Percentiles rank a stretch among this genome's conserved stretches.
phyloP scores from a whole-genome alignment of 2,888 invertebrate genomes.

The Phasia obesa region DNA sequence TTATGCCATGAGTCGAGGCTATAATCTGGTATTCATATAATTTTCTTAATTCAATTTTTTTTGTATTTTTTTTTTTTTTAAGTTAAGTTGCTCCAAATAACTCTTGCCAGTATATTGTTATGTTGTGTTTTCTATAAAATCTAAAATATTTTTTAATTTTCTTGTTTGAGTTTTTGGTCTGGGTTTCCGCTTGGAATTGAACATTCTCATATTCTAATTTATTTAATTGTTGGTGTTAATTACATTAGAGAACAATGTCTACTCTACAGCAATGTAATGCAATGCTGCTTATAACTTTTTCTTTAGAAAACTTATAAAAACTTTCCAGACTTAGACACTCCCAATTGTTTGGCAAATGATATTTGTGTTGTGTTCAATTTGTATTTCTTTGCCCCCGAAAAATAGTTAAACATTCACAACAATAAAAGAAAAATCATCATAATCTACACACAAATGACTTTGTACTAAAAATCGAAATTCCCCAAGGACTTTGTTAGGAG shows the following conservation, averaged over 20 bases:
- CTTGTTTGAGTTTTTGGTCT: too few relatives aligned
- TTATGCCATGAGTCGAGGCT: too few relatives aligned
- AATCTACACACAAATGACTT: neutral
- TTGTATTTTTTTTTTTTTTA: too few relatives aligned
- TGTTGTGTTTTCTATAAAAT: too few relatives aligned
- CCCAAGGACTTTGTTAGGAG: neutral
- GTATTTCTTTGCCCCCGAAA: neutral
- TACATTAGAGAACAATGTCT: neutral
- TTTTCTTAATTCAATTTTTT: too few relatives aligned
- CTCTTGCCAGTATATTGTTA: too few relatives aligned
- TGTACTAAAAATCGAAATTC: neutral
- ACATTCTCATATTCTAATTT: too few relatives aligned
- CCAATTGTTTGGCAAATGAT: conserved; percentile 12
- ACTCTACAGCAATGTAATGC: neutral
- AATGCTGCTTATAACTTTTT: too few relatives aligned
- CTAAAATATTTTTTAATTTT: too few relatives aligned
- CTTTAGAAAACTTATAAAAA: neutral
- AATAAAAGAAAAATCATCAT: conserved; percentile 1
- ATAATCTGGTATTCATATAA: too few relatives aligned
- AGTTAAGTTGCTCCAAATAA: too few relatives aligned
- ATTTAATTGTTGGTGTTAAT: neutral
- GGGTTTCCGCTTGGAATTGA: too few relatives aligned
- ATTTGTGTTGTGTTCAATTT: conserved; percentile 12
- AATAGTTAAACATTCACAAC: neutral
- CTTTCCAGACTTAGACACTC: conserved; percentile 1